Evolutionary conservation across 1,140 invertebrate species (phyloP), one percentile per base, ranked within the genome.

Genomic region (Aphaenogaster floridana): DNA sequence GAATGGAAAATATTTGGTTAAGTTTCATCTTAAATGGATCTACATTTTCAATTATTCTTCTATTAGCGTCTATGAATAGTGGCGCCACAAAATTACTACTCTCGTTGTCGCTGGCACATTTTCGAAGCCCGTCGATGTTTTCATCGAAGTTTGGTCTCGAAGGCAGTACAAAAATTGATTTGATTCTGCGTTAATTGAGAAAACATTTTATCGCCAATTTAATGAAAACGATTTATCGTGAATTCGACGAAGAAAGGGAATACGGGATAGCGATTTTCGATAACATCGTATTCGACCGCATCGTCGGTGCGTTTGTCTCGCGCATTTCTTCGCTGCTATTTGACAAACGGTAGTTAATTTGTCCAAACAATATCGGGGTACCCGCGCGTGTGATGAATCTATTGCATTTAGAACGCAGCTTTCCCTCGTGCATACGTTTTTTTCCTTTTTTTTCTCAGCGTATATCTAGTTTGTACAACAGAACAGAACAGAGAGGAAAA

Each of bases 401-500:
- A 48, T 61, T 74, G 68, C 17, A 48, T n/a, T 61, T 59, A 42
- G 28, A 83, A 15, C 52, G 17, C 39, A 83, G 68, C 21, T 83
- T 84, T 84, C 42, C 69, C 45, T 50, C 54, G 57, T 39, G 54
- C 54, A 36, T 74, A 83, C 34, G n/a, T 59, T 83, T 21, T 36
- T 45, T 21, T 57, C 45, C 1, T 71, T 74, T 39, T 54, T 78
- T 61, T 63, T 34, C 61, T 28, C n/a, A 39, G 21, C 42, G 21
- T 59, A 54, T 74, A 50, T 74, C 34, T 89, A 61, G 57, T 59
- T 86, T 79, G 52, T 87, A 89, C 57, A 90, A 90, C 78, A 78
- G 89, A 88, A 90, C 66, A 68, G 74, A 86, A 90, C 68, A 90
- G n/a, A 90, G 61, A 83, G 84, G 87, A 76, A 21, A 86, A 91